These are phyloP conservation scores for Drosophila mercatorum DNA, from an alignment of 2,888 invertebrate species.

Conservation along the genomic window DNA sequence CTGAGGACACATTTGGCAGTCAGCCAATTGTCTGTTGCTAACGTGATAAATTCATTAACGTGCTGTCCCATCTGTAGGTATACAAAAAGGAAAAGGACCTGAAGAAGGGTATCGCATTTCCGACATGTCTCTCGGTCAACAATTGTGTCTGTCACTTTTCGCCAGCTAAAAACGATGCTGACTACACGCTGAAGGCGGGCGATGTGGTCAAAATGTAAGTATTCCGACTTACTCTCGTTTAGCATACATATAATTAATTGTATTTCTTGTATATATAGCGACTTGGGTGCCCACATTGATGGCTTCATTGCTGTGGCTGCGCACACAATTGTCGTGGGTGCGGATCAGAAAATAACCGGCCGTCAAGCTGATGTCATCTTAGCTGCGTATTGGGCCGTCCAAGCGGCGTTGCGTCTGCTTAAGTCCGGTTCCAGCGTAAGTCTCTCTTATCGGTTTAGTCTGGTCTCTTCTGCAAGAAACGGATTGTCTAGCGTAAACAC, in stretches of 20 bases:
- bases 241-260: not conserved
- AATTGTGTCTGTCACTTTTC: conserved; percentile 99
- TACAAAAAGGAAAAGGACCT: conserved; percentile 99
- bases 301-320: conserved; percentile 99
- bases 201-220: conserved; percentile 99
- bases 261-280: conserved; percentile 86
- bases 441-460: conserved; percentile 22
- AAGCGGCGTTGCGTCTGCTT: conserved; percentile 96
- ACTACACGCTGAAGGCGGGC: conserved; percentile 93
- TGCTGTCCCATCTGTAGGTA: conserved; percentile 70
- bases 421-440: conserved; percentile 95
- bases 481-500: conserved; percentile 46
- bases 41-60: conserved; percentile 30
- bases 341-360: conserved; percentile 92
- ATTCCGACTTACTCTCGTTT: not conserved
- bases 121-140: conserved; percentile 99
- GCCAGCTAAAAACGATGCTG: conserved; percentile 96
- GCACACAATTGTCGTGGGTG: conserved; percentile 96
- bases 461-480: conserved; percentile 40
- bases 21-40: conserved; percentile 15
- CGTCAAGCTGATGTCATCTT: conserved; percentile 96
- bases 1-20: conserved; percentile 75
- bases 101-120: conserved; percentile 99
- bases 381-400: conserved; percentile 97
- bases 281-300: conserved; percentile 99